phyloP scores from a whole-genome alignment of 2,797 vertebrate genomes.

The Enteromius trimaculatus region DNA sequence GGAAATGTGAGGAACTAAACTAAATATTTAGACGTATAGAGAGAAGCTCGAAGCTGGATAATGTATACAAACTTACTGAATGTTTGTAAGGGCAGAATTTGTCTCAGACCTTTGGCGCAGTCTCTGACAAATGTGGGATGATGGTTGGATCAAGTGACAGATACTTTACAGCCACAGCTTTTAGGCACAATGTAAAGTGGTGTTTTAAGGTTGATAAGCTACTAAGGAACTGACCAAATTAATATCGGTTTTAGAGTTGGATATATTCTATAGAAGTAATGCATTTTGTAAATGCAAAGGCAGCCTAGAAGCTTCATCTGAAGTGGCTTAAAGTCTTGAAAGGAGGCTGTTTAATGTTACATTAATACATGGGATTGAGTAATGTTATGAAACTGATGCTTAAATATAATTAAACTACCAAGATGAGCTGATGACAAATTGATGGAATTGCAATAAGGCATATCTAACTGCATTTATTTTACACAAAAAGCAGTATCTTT shows the following conservation, averaged over 20 bases:
- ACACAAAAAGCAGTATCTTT: not conserved
- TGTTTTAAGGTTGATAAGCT: not conserved
- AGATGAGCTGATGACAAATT: not conserved
- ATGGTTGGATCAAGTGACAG: slow-evolving; percentile 1
- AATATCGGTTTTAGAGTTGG: not conserved
- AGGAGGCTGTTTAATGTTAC: not conserved
- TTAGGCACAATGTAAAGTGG: not conserved
- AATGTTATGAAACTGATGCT: not conserved
- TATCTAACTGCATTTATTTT: not conserved
- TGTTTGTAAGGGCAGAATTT: slow-evolving; percentile 21
- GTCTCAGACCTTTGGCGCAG: slow-evolving; percentile 25
- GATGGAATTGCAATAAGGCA: not conserved
- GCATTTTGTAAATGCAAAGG: not conserved
- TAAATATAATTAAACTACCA: not conserved
- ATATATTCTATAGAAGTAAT: not conserved
- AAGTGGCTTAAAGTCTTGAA: not conserved
- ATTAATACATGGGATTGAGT: not conserved
- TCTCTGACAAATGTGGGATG: slow-evolving; percentile 11
- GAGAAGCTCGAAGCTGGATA: slow-evolving; percentile 51
- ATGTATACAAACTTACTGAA: slow-evolving; percentile 36
- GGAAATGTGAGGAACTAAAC: slow-evolving; percentile 48
- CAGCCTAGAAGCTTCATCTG: not conserved
- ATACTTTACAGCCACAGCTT: not conserved
- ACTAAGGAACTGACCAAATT: not conserved
- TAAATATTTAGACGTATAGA: slow-evolving; percentile 59